Evolutionary conservation across 2,888 invertebrate species (phyloP).

Genomic region (Diarsia dahlii): DNA sequence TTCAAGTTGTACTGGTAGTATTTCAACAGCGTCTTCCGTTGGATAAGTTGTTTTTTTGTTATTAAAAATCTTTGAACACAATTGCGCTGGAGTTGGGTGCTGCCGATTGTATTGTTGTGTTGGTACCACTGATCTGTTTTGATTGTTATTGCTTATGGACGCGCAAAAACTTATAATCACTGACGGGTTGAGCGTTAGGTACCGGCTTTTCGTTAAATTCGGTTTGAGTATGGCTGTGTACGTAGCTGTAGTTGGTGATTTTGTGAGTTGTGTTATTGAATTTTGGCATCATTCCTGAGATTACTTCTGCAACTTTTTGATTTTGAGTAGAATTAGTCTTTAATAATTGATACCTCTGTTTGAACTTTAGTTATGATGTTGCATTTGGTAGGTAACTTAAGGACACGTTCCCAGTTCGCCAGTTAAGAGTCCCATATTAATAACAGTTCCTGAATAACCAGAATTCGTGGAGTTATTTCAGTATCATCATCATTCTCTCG

Average conservation of each 20-base stretch:
- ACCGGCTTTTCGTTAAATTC: neutral
- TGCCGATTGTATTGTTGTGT: constrained; percentile 50
- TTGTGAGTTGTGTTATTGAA: neutral
- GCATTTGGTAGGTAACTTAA: neutral
- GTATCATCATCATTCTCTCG: no score
- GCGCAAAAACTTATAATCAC: constrained; percentile 51
- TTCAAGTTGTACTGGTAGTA: constrained; percentile 72
- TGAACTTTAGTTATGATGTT: no score
- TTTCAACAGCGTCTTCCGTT: constrained; percentile 77
- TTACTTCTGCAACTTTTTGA: neutral
- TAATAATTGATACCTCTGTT: neutral
- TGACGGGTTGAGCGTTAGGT: constrained; percentile 26
- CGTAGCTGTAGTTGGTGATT: neutral
- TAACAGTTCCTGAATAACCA: neutral
- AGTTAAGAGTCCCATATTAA: neutral
- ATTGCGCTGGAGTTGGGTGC: constrained; percentile 69
- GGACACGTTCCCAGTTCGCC: neutral
- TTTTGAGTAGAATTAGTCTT: neutral
- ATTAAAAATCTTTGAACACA: constrained; percentile 74
- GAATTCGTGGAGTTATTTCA: no score
- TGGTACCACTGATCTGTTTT: constrained; percentile 55
- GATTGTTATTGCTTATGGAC: constrained; percentile 57
- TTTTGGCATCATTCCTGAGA: neutral
- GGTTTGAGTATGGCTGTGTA: neutral
- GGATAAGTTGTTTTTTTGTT: constrained; percentile 81